phyloP scores from a whole-genome alignment of 2,797 vertebrate genomes.

The Catharus ustulatus region DNA sequence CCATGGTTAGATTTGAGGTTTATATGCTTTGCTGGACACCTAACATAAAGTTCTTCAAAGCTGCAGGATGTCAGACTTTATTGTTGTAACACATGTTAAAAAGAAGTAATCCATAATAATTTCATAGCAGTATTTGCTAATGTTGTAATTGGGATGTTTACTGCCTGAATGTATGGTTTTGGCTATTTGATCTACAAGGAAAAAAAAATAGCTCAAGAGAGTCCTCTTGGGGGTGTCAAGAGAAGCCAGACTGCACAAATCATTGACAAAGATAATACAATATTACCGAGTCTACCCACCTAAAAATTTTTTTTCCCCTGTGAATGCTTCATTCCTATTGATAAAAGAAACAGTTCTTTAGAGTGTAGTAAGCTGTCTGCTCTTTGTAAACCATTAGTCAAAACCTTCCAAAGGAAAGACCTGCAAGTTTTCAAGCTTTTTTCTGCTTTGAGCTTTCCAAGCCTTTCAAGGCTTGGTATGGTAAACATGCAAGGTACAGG shows the following conservation, averaged over 20 bases:
- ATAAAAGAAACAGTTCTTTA: constrained; percentile 23
- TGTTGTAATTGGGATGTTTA: not conserved
- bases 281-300: not conserved
- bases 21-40: not conserved
- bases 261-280: not conserved
- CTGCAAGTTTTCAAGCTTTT: constrained; percentile 50
- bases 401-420: constrained; percentile 27
- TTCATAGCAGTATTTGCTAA: not conserved
- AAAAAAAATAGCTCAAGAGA: constrained; percentile 1
- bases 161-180: not conserved
- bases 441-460: not conserved
- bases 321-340: not conserved
- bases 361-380: not conserved
- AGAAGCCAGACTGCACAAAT: not conserved
- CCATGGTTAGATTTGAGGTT: not conserved
- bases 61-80: not conserved
- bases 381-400: constrained; percentile 36
- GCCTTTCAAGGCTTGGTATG: not conserved
- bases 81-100: not conserved
- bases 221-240: not conserved
- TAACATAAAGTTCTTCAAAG: not conserved
- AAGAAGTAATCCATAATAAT: not conserved
- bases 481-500: not conserved
- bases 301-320: not conserved
- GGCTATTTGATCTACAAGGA: not conserved